Evolutionary conservation across 2,797 vertebrate genomes (phyloP).

Genomic region (Poecile montanus): DNA sequence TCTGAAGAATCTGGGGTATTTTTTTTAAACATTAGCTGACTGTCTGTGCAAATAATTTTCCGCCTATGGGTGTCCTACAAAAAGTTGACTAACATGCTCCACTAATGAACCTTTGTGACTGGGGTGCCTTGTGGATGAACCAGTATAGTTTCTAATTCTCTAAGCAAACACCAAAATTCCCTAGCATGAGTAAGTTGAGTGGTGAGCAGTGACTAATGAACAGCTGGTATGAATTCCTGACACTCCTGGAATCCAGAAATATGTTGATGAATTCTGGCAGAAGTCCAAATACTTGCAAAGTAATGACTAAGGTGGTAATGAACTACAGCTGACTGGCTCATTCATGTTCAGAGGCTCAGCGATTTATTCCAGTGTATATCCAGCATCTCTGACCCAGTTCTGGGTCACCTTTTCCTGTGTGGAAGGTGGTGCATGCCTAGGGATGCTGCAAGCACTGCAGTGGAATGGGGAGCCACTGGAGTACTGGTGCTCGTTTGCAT

Average conservation of each 20-base stretch:
- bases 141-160: neutral
- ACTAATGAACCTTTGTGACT: neutral
- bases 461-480: neutral
- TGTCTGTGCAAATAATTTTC: constrained; percentile 10
- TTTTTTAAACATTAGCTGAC: neutral
- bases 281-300: constrained; percentile 47
- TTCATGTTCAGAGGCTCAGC: neutral
- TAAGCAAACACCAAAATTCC: neutral
- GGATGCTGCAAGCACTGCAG: neutral
- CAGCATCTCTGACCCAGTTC: neutral
- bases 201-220: constrained; percentile 60
- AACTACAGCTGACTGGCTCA: constrained; percentile 44
- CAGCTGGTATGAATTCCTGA: constrained; percentile 66
- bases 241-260: constrained; percentile 58
- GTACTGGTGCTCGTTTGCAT: accelerated
- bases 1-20: neutral
- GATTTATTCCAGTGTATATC: neutral
- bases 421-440: neutral
- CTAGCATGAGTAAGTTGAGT: constrained; percentile 10
- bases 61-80: neutral
- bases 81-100: neutral
- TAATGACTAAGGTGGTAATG: constrained; percentile 59
- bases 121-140: neutral
- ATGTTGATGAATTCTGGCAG: constrained; percentile 60
- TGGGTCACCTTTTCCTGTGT: neutral